Evolutionary conservation across 2,888 invertebrate genomes (phyloP).

Genomic region (Aplocera efformata): DNA sequence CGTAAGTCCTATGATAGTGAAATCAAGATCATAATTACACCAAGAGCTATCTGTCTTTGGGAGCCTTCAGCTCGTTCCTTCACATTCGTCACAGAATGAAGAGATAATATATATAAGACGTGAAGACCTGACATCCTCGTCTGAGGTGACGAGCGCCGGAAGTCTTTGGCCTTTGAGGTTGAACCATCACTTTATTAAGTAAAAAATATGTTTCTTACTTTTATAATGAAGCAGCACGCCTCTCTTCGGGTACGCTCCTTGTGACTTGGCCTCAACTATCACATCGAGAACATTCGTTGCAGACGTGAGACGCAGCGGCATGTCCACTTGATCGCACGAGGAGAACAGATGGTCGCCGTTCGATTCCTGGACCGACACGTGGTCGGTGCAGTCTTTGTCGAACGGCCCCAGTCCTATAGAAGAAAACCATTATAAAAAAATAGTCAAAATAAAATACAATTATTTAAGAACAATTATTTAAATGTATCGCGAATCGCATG

Average conservation of each 20-base stretch:
- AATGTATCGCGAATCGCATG: too few relatives aligned
- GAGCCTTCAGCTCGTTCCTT: too few relatives aligned
- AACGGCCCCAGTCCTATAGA: conserved; percentile 69
- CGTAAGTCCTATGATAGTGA: too few relatives aligned
- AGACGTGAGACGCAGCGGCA: conserved; percentile 72
- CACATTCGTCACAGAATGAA: too few relatives aligned
- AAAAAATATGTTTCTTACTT: conserved; percentile 60
- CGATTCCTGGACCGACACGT: conserved; percentile 70
- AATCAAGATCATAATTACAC: too few relatives aligned
- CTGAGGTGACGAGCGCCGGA: too few relatives aligned
- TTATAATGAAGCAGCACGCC: conserved; percentile 84
- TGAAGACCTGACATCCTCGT: too few relatives aligned
- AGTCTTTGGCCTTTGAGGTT: too few relatives aligned
- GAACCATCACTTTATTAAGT: too few relatives aligned
- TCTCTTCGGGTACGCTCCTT: conserved; percentile 80
- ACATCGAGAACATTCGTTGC: conserved; percentile 69
- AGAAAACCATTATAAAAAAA: not conserved
- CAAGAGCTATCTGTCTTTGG: too few relatives aligned
- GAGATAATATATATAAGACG: too few relatives aligned
- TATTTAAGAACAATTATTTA: too few relatives aligned
- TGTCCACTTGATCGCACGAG: conserved; percentile 78
- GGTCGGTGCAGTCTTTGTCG: conserved; percentile 74
- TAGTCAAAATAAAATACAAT: not conserved
- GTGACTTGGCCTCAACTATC: conserved; percentile 66
- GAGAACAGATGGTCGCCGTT: conserved; percentile 70